A percentile compares a stretch with the other conserved stretches of the same genome.
phyloP scores from a whole-genome alignment of 1,140 invertebrate species.

The silkworm (Bombyx mori) region ASM3026992v2 NC_085107.1:19184001-19184500 shows the following conservation, averaged over 20 bases:
- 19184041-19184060: conserved; percentile 91
- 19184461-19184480: conserved; percentile 54
- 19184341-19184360: conserved; percentile 54
- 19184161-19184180: conserved; percentile 4
- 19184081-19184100: background rate
- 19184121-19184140: background rate
- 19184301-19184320: conserved; percentile 64
- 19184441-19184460: conserved; percentile 34
- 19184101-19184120: conserved; percentile 1
- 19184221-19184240: conserved; percentile 17
- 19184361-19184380: conserved; percentile 39
- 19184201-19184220: conserved; percentile 19
- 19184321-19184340: conserved; percentile 58
- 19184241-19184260: conserved; percentile 10
- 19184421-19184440: conserved; percentile 66
- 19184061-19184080: conserved; percentile 67
- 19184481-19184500: conserved; percentile 48
- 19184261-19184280: conserved; percentile 34
- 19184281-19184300: conserved; percentile 57
- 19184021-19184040: conserved; percentile 97
- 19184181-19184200: conserved; percentile 9
- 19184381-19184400: conserved; percentile 25
- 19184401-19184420: conserved; percentile 60
- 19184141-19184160: conserved; percentile 12
- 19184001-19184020: conserved; percentile 98